phyloP scores from a whole-genome alignment of 2,888 invertebrate genomes.

The Polydrusus tereticollis region DNA sequence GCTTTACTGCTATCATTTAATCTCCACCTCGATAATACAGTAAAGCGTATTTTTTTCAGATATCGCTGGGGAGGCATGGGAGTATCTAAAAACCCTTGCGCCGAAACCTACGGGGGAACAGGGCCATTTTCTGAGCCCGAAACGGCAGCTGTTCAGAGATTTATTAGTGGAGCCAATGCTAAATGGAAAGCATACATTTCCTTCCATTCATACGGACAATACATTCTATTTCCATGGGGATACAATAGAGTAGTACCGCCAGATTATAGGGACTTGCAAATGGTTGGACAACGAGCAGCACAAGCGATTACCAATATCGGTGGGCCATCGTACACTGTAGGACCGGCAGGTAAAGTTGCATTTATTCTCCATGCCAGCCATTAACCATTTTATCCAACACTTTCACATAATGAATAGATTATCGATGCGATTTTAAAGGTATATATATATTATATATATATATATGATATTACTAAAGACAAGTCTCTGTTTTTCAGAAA shows the following conservation, averaged over 20 bases:
- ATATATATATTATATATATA: too few species aligned
- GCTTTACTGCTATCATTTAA: too few species aligned
- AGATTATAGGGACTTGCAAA: conserved; percentile 78
- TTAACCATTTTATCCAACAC: too few species aligned
- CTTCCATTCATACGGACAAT: conserved; percentile 90
- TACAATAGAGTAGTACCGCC: conserved; percentile 80
- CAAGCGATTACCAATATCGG: conserved; percentile 73
- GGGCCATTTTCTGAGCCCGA: conserved; percentile 90
- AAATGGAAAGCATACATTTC: conserved; percentile 80
- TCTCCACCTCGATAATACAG: too few species aligned
- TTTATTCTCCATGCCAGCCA: too few species aligned
- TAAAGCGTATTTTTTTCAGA: conserved; percentile 61
- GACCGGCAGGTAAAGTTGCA: conserved; percentile 72
- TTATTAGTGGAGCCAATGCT: conserved; percentile 61
- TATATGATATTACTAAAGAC: too few species aligned
- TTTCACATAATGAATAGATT: too few species aligned
- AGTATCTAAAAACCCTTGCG: conserved; percentile 85
- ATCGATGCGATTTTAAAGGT: too few species aligned
- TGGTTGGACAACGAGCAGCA: conserved; percentile 78
- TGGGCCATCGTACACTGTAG: conserved; percentile 79
- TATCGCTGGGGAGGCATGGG: conserved; percentile 90
- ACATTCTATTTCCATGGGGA: conserved; percentile 89
- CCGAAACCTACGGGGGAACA: conserved; percentile 84
- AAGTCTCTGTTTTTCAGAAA: too few species aligned
- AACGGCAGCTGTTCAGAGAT: conserved; percentile 74